These are phyloP conservation scores for Diadema setosum DNA, from an alignment of 35 echinoderm and acorn worm species.

Conservation along the genomic window DNA sequence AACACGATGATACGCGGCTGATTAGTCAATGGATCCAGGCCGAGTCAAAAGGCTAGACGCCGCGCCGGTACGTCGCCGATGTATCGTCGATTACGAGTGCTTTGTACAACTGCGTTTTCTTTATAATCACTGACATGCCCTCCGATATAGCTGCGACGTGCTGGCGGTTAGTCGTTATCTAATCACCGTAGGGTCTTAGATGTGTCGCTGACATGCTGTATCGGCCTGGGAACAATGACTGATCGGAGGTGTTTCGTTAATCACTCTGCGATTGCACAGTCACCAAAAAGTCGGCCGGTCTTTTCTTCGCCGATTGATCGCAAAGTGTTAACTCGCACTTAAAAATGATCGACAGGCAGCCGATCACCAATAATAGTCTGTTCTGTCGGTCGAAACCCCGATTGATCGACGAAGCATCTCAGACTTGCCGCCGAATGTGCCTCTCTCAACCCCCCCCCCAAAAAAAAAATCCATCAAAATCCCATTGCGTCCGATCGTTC, in stretches of 20 bases:
- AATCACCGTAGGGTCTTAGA: too few species aligned
- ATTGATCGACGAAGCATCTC: neutral
- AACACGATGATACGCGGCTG: too few species aligned
- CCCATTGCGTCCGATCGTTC: neutral
- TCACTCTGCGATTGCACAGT: neutral
- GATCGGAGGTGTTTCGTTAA: neutral
- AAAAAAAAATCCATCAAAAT: neutral
- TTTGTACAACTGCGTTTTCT: neutral
- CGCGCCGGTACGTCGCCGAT: neutral
- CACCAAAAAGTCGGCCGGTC: neutral
- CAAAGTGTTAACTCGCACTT: neutral
- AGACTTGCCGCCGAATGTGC: neutral
- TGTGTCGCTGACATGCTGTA: neutral
- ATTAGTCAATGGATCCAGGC: too few species aligned
- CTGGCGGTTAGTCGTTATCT: too few species aligned
- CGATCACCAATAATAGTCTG: neutral
- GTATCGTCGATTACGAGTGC: neutral
- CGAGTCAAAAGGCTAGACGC: too few species aligned
- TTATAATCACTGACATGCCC: too few species aligned
- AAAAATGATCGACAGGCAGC: neutral
- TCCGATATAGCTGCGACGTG: too few species aligned
- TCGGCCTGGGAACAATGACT: neutral
- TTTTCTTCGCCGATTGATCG: too few species aligned
- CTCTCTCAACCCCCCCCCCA: neutral
- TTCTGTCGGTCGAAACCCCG: neutral